phyloP scores from a whole-genome alignment of 1,140 invertebrate species.

The silkworm (Bombyx mori) region DNA sequence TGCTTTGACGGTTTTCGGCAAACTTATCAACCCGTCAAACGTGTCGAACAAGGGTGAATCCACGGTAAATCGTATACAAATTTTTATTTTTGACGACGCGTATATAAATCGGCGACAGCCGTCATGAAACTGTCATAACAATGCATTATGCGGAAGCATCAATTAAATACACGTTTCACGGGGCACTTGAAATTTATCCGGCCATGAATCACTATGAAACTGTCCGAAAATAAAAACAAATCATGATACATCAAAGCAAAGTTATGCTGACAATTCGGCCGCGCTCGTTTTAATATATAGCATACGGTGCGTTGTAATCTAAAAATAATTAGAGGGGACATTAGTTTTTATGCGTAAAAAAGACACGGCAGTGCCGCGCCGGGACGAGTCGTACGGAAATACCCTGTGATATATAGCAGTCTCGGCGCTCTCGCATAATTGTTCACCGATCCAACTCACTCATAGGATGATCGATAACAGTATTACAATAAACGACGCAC shows the following conservation, averaged over 20 bases:
- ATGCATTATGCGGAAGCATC: constrained; percentile 44
- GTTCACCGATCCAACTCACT: constrained; percentile 26
- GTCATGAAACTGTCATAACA: constrained; percentile 45
- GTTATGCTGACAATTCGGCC: constrained; percentile 68
- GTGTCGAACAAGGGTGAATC: constrained; percentile 11
- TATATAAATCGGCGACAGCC: constrained; percentile 20
- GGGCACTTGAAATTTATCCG: constrained; percentile 54
- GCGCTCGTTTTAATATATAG: constrained; percentile 61
- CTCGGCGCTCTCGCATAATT: constrained; percentile 37
- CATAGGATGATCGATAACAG: constrained; percentile 35
- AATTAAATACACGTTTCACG: constrained; percentile 50
- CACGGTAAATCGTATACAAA: constrained; percentile 6
- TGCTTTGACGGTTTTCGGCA: constrained; percentile 44
- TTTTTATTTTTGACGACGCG: constrained; percentile 14
- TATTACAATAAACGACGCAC: not conserved
- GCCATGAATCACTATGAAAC: constrained; percentile 59
- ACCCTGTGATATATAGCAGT: constrained; percentile 53
- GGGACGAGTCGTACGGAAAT: constrained; percentile 53
- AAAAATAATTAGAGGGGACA: constrained; percentile 69
- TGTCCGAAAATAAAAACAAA: constrained; percentile 66
- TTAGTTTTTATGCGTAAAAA: constrained; percentile 69
- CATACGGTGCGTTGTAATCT: constrained; percentile 65
- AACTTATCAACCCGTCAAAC: constrained; percentile 34
- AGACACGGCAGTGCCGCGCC: constrained; percentile 46
- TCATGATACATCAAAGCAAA: constrained; percentile 64